Evolutionary conservation across 2,113 vertebrate genomes (phyloP), one percentile per base, ranked within the genome.

Genomic region (Notiomystis cincta): DNA sequence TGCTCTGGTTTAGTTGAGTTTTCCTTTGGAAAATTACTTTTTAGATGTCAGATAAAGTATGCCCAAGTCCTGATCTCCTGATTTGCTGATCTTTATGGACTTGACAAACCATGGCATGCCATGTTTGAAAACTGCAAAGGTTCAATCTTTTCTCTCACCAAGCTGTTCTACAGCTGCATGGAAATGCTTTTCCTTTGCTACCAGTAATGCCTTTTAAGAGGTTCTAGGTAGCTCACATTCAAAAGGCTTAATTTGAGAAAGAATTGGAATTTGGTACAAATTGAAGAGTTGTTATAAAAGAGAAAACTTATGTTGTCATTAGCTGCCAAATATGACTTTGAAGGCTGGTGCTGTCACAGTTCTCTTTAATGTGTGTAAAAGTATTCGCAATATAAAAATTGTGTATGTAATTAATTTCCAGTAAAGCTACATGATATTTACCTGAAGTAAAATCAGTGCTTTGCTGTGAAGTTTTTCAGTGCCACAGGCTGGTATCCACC

Each of bases 91-190:
- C n/a, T 60, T 56, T 60, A 33, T 51, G 56, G 33, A 35, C 60
- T 83, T 54, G 8, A 12, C 19, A 75, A 78, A 57, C 40, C 8
- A 5, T 65, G 23, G 33, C 0, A 0, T 50, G 30, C 71, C 50
- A 11, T 21, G 6, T 62, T 13, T 90, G 60, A 50, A 54, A 82
- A 66, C 27, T 80, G 47, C 38, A 38, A 75, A 62, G 20, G n/a
- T 45, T 66, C 15, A 30, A 1, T 72, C 33, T 82, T 37, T 88
- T 87, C 18, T 65, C 24, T 92, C 23, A 51, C 24, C n/a, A 37
- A 28, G 24, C 21, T 80, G 9, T 33, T 84, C 58, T 70, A 15
- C 15, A 60, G 45, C 45, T 73, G 9, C 20, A 13, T 27, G 58
- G 51, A 67, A 82, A 62, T 61, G 18, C 11, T 77, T 90, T 76